Percentiles rank a stretch among this genome's conserved stretches.
These are phyloP conservation scores for Ormyrus labotus DNA, from an alignment of 2,888 invertebrate genomes.

Conservation along the genomic window DNA sequence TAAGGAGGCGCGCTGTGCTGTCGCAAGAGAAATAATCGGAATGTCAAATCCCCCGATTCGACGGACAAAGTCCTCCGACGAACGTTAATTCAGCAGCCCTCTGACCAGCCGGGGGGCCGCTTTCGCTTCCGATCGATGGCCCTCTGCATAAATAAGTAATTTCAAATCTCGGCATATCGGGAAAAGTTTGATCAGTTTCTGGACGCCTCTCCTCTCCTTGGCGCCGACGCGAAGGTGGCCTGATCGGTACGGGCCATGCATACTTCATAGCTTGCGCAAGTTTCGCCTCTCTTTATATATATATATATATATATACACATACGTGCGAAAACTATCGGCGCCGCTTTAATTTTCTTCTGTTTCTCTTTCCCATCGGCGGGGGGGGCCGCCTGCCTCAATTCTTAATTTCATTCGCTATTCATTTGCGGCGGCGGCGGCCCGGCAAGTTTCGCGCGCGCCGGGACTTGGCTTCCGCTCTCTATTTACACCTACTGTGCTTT, in stretches of 20 bases:
- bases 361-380: slow-evolving; percentile 23
- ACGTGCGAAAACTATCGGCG: slow-evolving; percentile 15
- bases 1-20: no score
- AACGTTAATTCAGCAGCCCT: slow-evolving; percentile 28
- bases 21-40: background rate
- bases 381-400: slow-evolving; percentile 2
- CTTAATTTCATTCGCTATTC: slow-evolving; percentile 33
- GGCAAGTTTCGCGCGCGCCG: no score
- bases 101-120: no score
- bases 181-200: slow-evolving; percentile 70
- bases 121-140: slow-evolving; percentile 8
- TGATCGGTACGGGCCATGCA: slow-evolving; percentile 59
- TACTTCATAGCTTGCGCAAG: slow-evolving; percentile 62
- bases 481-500: slow-evolving; percentile 12
- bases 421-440: background rate
- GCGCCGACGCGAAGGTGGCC: slow-evolving; percentile 13
- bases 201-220: slow-evolving; percentile 3
- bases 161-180: slow-evolving; percentile 68
- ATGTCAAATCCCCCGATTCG: background rate
- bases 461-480: background rate
- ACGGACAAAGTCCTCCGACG: slow-evolving; percentile 10
- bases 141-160: slow-evolving; percentile 68
- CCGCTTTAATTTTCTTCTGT: slow-evolving; percentile 34
- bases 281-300: slow-evolving; percentile 19
- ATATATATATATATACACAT: background rate